Percentiles rank a stretch among this genome's conserved stretches.
phyloP scores from a whole-genome alignment of 2,113 vertebrate genomes.

The Eudyptes chrysolophus region DNA sequence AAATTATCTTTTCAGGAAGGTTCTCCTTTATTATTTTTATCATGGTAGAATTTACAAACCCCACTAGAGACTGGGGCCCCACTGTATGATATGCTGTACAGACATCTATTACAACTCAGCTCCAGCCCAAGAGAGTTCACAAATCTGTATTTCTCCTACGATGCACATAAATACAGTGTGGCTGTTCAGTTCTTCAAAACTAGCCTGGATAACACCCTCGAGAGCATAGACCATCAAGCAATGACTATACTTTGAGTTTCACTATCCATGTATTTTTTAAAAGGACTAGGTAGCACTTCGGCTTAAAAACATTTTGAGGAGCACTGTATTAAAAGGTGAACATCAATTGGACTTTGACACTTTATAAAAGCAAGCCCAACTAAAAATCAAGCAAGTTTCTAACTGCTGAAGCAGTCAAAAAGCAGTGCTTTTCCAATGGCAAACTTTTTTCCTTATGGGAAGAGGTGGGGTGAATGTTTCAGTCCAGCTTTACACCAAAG shows the following conservation, averaged over 20 bases:
- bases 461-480: neutral
- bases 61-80: neutral
- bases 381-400: neutral
- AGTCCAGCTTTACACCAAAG: neutral
- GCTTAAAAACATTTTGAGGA: neutral
- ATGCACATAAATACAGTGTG: slow-evolving; percentile 24
- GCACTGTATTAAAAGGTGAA: neutral
- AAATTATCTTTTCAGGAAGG: slow-evolving; percentile 8
- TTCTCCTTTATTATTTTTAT: slow-evolving; percentile 17
- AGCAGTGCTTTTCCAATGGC: neutral
- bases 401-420: neutral
- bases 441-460: neutral
- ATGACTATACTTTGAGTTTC: neutral
- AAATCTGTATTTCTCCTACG: slow-evolving; percentile 8
- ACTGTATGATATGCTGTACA: neutral
- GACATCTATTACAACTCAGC: slow-evolving; percentile 4
- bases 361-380: neutral
- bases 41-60: slow-evolving; percentile 9
- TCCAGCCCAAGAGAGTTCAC: slow-evolving; percentile 4
- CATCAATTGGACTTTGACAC: neutral
- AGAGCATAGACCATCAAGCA: neutral
- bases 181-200: slow-evolving; percentile 13
- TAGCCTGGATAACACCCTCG: neutral
- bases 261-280: neutral
- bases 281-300: neutral